Evolutionary conservation across 1,140 invertebrate genomes (phyloP).

Genomic region (Colletes gigas): DNA sequence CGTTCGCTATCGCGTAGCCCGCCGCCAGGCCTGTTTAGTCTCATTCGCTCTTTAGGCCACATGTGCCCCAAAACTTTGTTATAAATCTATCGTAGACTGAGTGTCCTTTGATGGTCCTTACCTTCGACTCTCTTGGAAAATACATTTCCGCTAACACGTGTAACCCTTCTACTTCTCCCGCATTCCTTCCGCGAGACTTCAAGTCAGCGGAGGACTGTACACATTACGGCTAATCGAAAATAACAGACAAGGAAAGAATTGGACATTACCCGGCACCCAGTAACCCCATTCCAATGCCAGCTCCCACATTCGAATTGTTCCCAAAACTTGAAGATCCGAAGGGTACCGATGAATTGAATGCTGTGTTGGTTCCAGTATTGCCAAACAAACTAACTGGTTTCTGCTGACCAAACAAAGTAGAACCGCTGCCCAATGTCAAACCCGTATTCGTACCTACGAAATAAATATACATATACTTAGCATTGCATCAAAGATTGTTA

Average conservation of each 20-base stretch:
- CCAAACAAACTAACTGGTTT: constrained; percentile 84
- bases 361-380: constrained; percentile 68
- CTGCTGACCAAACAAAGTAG: constrained; percentile 79
- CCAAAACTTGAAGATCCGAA: constrained; percentile 78
- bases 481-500: neutral
- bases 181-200: too few relatives aligned
- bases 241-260: neutral
- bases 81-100: too few relatives aligned
- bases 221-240: neutral
- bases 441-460: constrained; percentile 70
- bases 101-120: too few relatives aligned
- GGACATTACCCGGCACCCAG: constrained; percentile 70
- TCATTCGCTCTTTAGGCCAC: too few relatives aligned
- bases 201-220: too few relatives aligned
- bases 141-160: too few relatives aligned
- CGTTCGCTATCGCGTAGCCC: too few relatives aligned
- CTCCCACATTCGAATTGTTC: constrained; percentile 72
- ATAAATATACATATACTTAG: constrained; percentile 9
- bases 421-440: constrained; percentile 78
- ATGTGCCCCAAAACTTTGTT: too few relatives aligned
- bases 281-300: constrained; percentile 69
- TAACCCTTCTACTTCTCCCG: too few relatives aligned
- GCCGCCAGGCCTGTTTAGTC: too few relatives aligned
- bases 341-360: constrained; percentile 72
- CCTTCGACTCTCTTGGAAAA: too few relatives aligned